Conservation (phyloP, 2,888 invertebrate genomes). For the Dasysyrphus albostriatus region DNA sequence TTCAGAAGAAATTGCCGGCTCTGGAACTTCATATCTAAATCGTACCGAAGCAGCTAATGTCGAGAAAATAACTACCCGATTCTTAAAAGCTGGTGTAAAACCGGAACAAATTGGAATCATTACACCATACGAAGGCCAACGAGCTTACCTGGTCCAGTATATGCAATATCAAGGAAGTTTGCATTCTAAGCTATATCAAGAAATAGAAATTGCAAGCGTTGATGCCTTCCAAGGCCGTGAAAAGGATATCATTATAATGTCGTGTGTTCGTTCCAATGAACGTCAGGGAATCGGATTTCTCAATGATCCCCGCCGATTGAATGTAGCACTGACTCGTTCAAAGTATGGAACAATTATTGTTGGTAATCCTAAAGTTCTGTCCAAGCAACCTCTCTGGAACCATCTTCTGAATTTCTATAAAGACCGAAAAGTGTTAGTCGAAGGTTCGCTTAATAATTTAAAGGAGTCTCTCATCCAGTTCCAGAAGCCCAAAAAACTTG, state of each 20-base stretch:
- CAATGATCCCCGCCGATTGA: slow-evolving; percentile 98
- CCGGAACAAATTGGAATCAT: slow-evolving; percentile 99
- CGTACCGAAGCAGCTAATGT: slow-evolving; percentile 99
- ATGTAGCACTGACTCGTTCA: slow-evolving; percentile 98
- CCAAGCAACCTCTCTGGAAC: slow-evolving; percentile 99
- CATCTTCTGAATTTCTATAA: slow-evolving; percentile 98
- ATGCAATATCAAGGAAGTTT: slow-evolving; percentile 99
- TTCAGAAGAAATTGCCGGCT: slow-evolving; percentile 99
- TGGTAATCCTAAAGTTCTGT: slow-evolving; percentile 99
- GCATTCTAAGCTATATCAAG: slow-evolving; percentile 98
- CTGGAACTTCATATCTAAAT: slow-evolving; percentile 99
- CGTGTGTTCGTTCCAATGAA: slow-evolving; percentile 99
- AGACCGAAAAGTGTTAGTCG: slow-evolving; percentile 96
- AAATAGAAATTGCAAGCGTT: slow-evolving; percentile 99
- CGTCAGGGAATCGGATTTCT: slow-evolving; percentile 99
- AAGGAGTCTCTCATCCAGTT: slow-evolving; percentile 98
- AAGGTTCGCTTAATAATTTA: slow-evolving; percentile 98
- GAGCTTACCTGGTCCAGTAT: slow-evolving; percentile 98
- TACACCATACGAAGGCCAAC: slow-evolving; percentile 99
- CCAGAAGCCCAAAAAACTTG: slow-evolving; percentile 97
- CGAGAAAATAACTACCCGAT: slow-evolving; percentile 98
- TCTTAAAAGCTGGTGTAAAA: slow-evolving; percentile 96
- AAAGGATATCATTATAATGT: slow-evolving; percentile 99
- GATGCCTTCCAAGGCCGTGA: slow-evolving; percentile 99
- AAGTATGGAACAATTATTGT: slow-evolving; percentile 99